These are phyloP conservation scores for Helostoma temminkii DNA, from an alignment of 2,797 vertebrate species.

Conservation along the genomic window DNA sequence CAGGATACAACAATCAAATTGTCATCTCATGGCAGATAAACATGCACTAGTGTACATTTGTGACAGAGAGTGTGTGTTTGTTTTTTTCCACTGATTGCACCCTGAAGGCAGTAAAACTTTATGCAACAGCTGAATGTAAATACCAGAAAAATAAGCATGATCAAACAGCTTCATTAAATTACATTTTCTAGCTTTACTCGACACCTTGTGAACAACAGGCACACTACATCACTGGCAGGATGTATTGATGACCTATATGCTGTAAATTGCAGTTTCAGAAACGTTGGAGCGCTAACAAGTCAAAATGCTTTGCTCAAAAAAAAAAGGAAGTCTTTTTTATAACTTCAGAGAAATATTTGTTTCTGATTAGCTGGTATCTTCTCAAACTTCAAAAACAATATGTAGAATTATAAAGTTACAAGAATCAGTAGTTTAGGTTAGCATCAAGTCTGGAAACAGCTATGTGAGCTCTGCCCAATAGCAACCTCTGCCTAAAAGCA, in stretches of 20 bases:
- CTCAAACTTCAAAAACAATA: no score
- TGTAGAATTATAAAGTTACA: no score
- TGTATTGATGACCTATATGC: not conserved
- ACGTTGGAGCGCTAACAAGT: no score
- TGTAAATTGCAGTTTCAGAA: no score
- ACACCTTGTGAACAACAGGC: conserved; percentile 1
- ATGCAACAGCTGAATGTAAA: not conserved
- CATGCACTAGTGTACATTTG: not conserved
- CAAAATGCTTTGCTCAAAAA: no score
- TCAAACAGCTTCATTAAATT: not conserved
- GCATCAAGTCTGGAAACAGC: no score
- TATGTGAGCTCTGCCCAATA: no score
- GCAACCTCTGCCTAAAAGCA: no score
- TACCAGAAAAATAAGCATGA: not conserved
- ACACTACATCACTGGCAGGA: not conserved
- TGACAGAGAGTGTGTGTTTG: not conserved
- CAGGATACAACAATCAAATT: conserved; percentile 11
- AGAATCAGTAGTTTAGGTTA: no score
- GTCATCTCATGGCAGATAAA: conserved; percentile 7
- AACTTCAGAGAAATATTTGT: no score
- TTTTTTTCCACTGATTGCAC: not conserved
- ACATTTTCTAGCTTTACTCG: not conserved
- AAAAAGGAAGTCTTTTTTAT: no score
- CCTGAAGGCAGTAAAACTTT: conserved; percentile 1
- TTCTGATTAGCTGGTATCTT: no score